Evolutionary conservation across 2,113 vertebrate species (phyloP).

Genomic region (Cyanistes caeruleus): DNA sequence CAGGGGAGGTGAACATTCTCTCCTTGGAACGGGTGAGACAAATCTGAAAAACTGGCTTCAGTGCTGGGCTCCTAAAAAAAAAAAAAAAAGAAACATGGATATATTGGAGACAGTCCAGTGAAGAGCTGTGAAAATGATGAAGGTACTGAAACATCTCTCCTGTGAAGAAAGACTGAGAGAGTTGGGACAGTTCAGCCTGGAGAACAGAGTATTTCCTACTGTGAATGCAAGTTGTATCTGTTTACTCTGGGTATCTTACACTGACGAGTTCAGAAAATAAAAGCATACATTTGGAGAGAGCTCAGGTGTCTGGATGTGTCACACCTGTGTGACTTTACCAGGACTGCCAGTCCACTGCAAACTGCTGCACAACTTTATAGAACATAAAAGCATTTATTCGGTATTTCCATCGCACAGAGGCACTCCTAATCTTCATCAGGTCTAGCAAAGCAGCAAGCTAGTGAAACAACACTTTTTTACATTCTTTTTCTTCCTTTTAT

Average conservation of each 20-base stretch:
- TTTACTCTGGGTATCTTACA: background rate
- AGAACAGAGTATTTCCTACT: background rate
- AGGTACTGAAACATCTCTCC: background rate
- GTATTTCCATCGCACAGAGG: background rate
- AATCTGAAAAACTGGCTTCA: background rate
- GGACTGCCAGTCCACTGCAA: background rate
- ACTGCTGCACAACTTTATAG: background rate
- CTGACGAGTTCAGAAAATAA: background rate
- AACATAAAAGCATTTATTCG: background rate
- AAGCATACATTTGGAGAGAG: background rate
- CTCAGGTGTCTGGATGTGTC: background rate
- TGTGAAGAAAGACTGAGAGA: background rate
- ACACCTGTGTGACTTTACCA: background rate
- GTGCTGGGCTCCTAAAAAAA: background rate
- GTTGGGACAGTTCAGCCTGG: background rate
- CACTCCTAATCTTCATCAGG: background rate
- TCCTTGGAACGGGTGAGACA: background rate
- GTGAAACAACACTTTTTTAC: background rate
- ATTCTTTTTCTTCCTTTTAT: background rate
- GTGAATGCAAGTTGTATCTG: background rate
- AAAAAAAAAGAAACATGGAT: background rate
- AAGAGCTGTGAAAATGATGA: background rate
- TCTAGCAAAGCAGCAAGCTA: background rate
- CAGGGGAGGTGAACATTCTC: background rate
- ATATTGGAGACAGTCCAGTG: accelerated